phyloP scores from a whole-genome alignment of 2,113 vertebrate species.

The Mesitornis unicolor region DNA sequence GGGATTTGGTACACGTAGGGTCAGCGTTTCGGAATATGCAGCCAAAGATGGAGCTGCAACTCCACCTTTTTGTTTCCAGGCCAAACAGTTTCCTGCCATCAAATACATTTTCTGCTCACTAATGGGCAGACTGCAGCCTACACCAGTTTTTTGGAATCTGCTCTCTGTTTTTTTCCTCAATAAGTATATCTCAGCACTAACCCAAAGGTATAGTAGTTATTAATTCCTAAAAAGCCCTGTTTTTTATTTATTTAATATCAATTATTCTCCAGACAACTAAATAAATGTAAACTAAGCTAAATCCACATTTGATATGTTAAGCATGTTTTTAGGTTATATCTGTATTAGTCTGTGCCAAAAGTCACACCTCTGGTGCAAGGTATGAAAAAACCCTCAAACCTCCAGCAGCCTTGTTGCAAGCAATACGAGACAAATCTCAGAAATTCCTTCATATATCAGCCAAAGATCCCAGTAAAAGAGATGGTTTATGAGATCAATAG shows the following conservation, averaged over 20 bases:
- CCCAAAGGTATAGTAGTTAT: neutral
- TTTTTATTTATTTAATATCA: neutral
- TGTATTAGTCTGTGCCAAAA: neutral
- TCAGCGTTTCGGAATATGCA: neutral
- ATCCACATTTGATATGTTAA: neutral
- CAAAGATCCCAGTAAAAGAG: neutral
- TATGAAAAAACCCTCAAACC: neutral
- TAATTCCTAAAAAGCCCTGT: neutral
- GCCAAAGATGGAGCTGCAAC: neutral
- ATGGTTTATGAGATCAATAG: accelerated
- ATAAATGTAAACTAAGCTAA: neutral
- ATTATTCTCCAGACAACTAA: neutral
- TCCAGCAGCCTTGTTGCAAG: neutral
- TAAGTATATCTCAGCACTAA: neutral
- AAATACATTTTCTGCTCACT: neutral
- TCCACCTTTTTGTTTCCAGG: neutral
- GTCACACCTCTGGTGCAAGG: neutral
- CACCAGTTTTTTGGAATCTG: neutral
- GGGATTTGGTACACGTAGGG: neutral
- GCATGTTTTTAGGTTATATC: neutral
- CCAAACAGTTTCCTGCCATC: neutral
- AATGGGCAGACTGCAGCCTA: neutral
- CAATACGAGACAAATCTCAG: neutral
- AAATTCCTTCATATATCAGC: neutral
- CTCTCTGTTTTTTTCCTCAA: neutral